Percentiles rank a stretch among this genome's conserved stretches.
Conservation (phyloP, 2,888 invertebrate genomes). For the Seira sanloemensis region DNA sequence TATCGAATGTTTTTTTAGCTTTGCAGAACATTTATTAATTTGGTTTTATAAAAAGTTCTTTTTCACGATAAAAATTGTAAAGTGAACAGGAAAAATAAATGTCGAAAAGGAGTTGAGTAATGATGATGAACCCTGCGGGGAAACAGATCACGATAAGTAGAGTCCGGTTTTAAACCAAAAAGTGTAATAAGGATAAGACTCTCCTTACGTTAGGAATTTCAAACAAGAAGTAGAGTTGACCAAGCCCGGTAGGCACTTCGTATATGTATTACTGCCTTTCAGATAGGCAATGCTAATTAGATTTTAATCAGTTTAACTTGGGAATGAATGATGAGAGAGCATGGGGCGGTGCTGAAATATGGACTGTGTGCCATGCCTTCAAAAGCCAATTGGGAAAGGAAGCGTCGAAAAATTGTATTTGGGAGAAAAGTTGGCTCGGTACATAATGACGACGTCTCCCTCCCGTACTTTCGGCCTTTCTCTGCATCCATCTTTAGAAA, state of each 20-base stretch:
- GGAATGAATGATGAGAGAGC: background rate
- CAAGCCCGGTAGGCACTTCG: background rate
- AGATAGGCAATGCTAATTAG: slow-evolving; percentile 23
- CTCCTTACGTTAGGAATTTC: too few relatives aligned
- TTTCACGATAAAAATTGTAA: slow-evolving; percentile 1
- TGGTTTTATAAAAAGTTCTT: background rate
- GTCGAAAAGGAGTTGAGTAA: slow-evolving; percentile 31
- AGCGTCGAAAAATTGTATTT: background rate
- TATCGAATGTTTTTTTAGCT: background rate
- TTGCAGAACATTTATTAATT: too few relatives aligned
- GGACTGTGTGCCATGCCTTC: background rate
- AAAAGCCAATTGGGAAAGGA: background rate
- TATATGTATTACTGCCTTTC: too few relatives aligned
- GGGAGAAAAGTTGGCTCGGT: background rate
- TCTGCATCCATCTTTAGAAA: background rate
- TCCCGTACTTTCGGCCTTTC: background rate
- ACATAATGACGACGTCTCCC: too few relatives aligned
- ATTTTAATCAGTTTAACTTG: background rate
- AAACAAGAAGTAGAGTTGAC: background rate
- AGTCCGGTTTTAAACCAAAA: too few relatives aligned
- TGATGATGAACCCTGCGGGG: slow-evolving; percentile 25
- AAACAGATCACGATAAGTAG: slow-evolving; percentile 25
- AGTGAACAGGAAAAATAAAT: slow-evolving; percentile 39
- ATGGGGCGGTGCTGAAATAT: background rate
- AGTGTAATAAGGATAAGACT: too few relatives aligned